phyloP scores from a whole-genome alignment of 2,113 vertebrate genomes.

The Channa argus region DNA sequence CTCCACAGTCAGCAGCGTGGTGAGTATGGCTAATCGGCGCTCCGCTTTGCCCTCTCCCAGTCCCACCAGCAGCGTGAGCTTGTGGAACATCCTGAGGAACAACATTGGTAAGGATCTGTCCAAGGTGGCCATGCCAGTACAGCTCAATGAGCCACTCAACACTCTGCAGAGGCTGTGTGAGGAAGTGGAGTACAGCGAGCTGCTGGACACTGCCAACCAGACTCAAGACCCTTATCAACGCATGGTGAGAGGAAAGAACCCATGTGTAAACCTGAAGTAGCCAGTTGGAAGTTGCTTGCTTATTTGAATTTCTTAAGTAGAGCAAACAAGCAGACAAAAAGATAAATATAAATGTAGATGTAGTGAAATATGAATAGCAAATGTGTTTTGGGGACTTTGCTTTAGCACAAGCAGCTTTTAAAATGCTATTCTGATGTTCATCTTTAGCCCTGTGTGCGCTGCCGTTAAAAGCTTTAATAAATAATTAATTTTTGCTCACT shows the following conservation, averaged over 20 bases:
- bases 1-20: conserved; percentile 42
- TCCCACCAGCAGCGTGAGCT: conserved; percentile 90
- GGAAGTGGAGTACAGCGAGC: conserved; percentile 96
- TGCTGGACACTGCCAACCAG: conserved; percentile 89
- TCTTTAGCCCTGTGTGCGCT: neutral
- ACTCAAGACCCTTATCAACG: conserved; percentile 87
- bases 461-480: neutral
- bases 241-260: conserved; percentile 84
- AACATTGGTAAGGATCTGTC: conserved; percentile 99
- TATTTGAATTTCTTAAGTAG: too few species aligned
- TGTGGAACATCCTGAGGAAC: conserved; percentile 96
- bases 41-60: conserved; percentile 87
- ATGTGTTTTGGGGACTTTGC: too few species aligned
- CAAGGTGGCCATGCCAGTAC: conserved; percentile 96
- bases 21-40: conserved; percentile 75
- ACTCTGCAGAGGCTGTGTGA: conserved; percentile 96
- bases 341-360: neutral
- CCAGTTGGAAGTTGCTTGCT: neutral
- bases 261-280: neutral
- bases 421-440: neutral
- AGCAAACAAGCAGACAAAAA: neutral
- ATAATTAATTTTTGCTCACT: neutral
- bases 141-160: conserved; percentile 95
- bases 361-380: neutral
- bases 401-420: neutral